Conservation (phyloP, 2,113 vertebrate genomes). For the Pleuronectes platessa region DNA sequence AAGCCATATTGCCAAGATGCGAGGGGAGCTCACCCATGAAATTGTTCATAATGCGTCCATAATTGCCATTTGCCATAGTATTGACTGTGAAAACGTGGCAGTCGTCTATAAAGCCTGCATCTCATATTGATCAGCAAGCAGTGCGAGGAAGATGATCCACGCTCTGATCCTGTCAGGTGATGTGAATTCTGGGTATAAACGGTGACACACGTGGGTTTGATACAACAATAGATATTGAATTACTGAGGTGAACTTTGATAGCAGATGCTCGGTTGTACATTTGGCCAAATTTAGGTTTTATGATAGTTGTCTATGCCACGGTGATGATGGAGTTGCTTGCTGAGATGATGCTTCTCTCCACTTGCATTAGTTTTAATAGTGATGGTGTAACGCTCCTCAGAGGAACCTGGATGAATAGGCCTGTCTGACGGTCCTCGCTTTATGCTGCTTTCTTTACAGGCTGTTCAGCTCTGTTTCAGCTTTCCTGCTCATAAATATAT, state of each 20-base stretch:
- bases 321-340: not conserved
- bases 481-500: constrained; percentile 11
- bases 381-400: constrained; percentile 8
- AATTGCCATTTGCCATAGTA: constrained; percentile 78
- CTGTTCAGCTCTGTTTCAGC: constrained; percentile 4
- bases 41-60: constrained; percentile 80
- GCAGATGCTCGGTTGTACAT: constrained; percentile 9
- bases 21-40: constrained; percentile 78
- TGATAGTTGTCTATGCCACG: not conserved
- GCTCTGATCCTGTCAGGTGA: constrained; percentile 26
- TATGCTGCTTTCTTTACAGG: not conserved
- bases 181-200: constrained; percentile 49
- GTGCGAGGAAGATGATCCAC: constrained; percentile 58
- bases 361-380: constrained; percentile 29
- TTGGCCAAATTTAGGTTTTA: constrained; percentile 23
- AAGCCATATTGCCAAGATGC: constrained; percentile 72
- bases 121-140: constrained; percentile 67
- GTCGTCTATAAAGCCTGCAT: constrained; percentile 60
- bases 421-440: constrained; percentile 3
- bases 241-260: constrained; percentile 24
- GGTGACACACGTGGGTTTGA: constrained; percentile 33
- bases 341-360: not conserved
- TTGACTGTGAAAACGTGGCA: constrained; percentile 74
- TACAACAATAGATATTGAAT: constrained; percentile 50
- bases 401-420: constrained; percentile 22